Percentiles rank a stretch among this genome's conserved stretches.
phyloP scores from a whole-genome alignment of 2,888 invertebrate genomes.

The Villa cingulata region DNA sequence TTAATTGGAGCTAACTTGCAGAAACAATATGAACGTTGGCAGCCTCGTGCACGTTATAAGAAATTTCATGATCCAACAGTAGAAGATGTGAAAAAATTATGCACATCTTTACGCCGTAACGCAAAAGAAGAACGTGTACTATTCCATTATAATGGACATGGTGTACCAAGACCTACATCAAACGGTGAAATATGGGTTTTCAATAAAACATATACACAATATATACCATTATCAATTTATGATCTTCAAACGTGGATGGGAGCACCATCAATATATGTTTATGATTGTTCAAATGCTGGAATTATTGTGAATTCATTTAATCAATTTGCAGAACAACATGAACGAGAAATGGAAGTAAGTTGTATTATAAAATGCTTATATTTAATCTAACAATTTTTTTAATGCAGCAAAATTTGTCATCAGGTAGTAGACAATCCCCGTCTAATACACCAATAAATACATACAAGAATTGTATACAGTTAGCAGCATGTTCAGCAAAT shows the following conservation, averaged over 20 bases:
- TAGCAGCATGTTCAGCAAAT: constrained; percentile 89
- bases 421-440: constrained; percentile 1
- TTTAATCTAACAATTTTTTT: background rate
- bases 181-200: constrained; percentile 99
- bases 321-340: constrained; percentile 82
- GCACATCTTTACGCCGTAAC: constrained; percentile 83
- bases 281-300: constrained; percentile 97
- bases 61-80: constrained; percentile 93
- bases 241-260: constrained; percentile 99
- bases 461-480: constrained; percentile 85
- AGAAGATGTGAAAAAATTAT: constrained; percentile 95
- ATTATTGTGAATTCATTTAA: constrained; percentile 85
- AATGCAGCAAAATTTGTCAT: constrained; percentile 3
- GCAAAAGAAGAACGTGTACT: constrained; percentile 97
- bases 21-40: constrained; percentile 97
- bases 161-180: constrained; percentile 92
- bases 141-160: constrained; percentile 99
- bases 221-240: constrained; percentile 96
- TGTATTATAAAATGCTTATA: background rate
- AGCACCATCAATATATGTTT: constrained; percentile 96
- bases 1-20: constrained; percentile 83
- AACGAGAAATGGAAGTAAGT: constrained; percentile 57
- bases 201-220: constrained; percentile 96
- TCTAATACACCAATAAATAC: constrained; percentile 34
- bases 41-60: constrained; percentile 94